Conservation (phyloP, 2,888 invertebrate genomes). For the Drosophila monieri region DNA sequence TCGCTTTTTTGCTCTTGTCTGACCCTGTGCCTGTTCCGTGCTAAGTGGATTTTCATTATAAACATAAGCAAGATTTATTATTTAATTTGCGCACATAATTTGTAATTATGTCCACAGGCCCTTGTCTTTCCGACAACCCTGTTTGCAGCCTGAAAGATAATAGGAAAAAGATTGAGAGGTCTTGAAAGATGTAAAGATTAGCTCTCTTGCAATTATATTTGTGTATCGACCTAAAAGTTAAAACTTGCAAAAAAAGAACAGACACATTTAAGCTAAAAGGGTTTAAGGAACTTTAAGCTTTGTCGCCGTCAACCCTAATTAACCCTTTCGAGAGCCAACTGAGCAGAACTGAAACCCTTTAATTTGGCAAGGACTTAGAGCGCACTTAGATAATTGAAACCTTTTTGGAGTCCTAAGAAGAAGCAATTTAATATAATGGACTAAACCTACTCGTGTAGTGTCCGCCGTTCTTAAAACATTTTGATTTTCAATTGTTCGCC, state of each 20-base stretch:
- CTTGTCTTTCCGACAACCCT: conserved; percentile 45
- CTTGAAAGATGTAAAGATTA: neutral
- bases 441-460: neutral
- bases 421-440: neutral
- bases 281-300: conserved; percentile 34
- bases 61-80: conserved; percentile 58
- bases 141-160: neutral
- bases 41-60: conserved; percentile 67
- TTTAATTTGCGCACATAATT: conserved; percentile 64
- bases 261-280: conserved; percentile 5
- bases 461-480: conserved; percentile 13
- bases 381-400: neutral
- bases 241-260: neutral
- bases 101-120: conserved; percentile 58
- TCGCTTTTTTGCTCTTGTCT: conserved; percentile 28
- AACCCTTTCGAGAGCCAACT: conserved; percentile 28
- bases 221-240: neutral
- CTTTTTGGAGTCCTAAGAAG: neutral
- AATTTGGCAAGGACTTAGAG: neutral
- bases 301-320: conserved; percentile 52
- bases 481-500: conserved; percentile 42
- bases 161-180: neutral
- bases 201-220: neutral
- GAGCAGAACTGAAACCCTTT: conserved; percentile 7
- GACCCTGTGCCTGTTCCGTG: conserved; percentile 1